phyloP scores from a whole-genome alignment of 1,140 invertebrate species.

The Stegodyphus mimosarum region DNA sequence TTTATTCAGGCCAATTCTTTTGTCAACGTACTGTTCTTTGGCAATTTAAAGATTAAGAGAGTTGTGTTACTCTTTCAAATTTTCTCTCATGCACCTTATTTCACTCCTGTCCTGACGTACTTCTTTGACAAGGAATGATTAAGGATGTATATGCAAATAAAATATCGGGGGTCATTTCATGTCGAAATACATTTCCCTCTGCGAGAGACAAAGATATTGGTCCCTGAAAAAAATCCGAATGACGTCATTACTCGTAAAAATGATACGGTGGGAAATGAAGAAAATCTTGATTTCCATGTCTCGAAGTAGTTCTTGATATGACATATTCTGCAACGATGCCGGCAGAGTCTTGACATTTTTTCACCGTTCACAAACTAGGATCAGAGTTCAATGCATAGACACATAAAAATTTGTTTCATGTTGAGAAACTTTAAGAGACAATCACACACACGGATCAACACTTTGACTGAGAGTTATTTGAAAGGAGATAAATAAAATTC shows the following conservation, averaged over 20 bases:
- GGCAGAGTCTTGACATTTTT: neutral
- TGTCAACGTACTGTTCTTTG: too few species aligned
- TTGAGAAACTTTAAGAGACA: conserved; percentile 22
- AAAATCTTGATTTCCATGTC: conserved; percentile 30
- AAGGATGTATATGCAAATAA: too few species aligned
- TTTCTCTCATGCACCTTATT: neutral
- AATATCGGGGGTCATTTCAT: too few species aligned
- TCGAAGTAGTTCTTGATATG: conserved; percentile 55
- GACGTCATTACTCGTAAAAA: conserved; percentile 19
- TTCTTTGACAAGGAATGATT: too few species aligned
- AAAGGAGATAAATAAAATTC: conserved; percentile 15
- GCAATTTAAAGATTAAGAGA: too few species aligned
- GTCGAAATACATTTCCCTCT: neutral
- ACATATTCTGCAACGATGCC: conserved; percentile 21
- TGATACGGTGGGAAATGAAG: conserved; percentile 49
- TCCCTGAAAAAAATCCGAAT: conserved; percentile 51
- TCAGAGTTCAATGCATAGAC: neutral
- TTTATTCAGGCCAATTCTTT: too few species aligned
- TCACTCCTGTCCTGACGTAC: neutral
- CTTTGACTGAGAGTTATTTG: conserved; percentile 24
- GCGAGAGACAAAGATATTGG: conserved; percentile 44
- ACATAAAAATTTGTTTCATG: neutral
- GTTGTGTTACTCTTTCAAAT: too few species aligned
- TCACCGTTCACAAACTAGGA: neutral
- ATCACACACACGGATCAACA: conserved; percentile 22